Conservation (phyloP, 1,140 invertebrate genomes). For the Pseudomyrmex sp. region DNA sequence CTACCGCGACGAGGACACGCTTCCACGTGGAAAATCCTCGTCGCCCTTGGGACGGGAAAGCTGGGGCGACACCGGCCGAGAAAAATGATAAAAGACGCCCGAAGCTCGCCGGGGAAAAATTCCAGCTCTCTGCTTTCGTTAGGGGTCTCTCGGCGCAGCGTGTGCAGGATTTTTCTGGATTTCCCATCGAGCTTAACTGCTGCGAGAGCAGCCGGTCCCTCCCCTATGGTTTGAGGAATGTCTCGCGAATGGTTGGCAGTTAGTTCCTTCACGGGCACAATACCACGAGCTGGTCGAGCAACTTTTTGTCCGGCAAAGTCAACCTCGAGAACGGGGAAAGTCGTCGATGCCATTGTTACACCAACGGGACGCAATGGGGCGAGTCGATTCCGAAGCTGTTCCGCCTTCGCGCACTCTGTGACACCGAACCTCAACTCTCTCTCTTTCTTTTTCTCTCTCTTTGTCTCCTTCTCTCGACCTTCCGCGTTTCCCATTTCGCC, state of each 20-base stretch:
- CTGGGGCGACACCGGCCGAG: conserved; percentile 31
- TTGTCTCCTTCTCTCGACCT: not conserved
- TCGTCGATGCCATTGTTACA: conserved; percentile 62
- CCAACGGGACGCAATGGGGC: conserved; percentile 62
- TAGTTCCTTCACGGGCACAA: conserved; percentile 46
- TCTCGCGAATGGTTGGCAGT: conserved; percentile 55
- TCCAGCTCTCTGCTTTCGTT: conserved; percentile 54
- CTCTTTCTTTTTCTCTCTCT: too few species aligned
- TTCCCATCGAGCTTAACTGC: conserved; percentile 48
- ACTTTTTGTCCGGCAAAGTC: conserved; percentile 49
- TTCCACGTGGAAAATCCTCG: conserved; percentile 43
- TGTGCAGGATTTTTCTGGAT: conserved; percentile 41
- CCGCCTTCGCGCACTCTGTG: conserved; percentile 16
- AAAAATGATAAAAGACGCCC: conserved; percentile 51
- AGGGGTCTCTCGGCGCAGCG: conserved; percentile 15
- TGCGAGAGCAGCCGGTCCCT: not conserved
- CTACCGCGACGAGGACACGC: not conserved
- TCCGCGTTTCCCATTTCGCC: conserved; percentile 59
- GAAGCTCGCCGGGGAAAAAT: conserved; percentile 29
- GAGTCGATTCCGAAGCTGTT: conserved; percentile 51
- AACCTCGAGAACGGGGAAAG: conserved; percentile 50
- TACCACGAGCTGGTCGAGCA: conserved; percentile 33
- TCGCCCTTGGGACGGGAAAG: conserved; percentile 24
- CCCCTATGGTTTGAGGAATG: conserved; percentile 27
- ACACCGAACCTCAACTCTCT: not conserved